A percentile compares a stretch with the other conserved stretches of the same genome.
phyloP scores from a whole-genome alignment of 2,888 invertebrate species.

The Lordiphosa fenestrarum region DNA sequence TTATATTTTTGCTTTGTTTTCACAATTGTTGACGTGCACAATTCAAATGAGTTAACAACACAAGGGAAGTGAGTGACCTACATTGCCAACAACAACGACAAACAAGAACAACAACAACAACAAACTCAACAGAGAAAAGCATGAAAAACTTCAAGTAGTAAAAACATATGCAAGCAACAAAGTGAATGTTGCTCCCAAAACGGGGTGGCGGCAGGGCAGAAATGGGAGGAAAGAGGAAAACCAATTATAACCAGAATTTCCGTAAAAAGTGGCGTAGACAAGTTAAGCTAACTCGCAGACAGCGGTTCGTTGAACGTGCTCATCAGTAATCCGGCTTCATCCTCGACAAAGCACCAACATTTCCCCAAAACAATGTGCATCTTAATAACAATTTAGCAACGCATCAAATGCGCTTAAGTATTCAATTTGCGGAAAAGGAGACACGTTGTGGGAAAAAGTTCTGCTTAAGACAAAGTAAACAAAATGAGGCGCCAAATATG shows the following conservation, averaged over 20 bases:
- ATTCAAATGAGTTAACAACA: conserved; percentile 72
- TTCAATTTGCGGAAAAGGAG: conserved; percentile 51
- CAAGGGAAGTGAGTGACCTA: conserved; percentile 39
- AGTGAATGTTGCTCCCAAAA: conserved; percentile 25
- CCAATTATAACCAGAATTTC: conserved; percentile 53
- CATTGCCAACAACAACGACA: conserved; percentile 32
- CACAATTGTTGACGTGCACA: conserved; percentile 72
- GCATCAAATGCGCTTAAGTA: conserved; percentile 59
- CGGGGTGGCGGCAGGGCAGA: neutral
- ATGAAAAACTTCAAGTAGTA: conserved; percentile 32
- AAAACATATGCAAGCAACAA: conserved; percentile 35
- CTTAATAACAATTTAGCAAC: conserved; percentile 42
- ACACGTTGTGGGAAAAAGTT: neutral
- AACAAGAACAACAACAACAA: conserved; percentile 20
- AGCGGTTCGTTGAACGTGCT: conserved; percentile 7
- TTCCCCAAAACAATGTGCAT: conserved; percentile 29
- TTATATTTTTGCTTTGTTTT: conserved; percentile 57
- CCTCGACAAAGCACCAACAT: neutral
- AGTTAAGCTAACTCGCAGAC: conserved; percentile 19
- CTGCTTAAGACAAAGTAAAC: conserved; percentile 24
- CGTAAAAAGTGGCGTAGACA: conserved; percentile 39
- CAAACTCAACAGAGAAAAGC: conserved; percentile 15
- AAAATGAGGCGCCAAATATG: conserved; percentile 39
- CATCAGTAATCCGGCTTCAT: conserved; percentile 7
- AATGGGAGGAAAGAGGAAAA: conserved; percentile 2